These are phyloP conservation scores for Apteryx owenii DNA, from an alignment of 2,113 vertebrate genomes.

Conservation along the genomic window DNA sequence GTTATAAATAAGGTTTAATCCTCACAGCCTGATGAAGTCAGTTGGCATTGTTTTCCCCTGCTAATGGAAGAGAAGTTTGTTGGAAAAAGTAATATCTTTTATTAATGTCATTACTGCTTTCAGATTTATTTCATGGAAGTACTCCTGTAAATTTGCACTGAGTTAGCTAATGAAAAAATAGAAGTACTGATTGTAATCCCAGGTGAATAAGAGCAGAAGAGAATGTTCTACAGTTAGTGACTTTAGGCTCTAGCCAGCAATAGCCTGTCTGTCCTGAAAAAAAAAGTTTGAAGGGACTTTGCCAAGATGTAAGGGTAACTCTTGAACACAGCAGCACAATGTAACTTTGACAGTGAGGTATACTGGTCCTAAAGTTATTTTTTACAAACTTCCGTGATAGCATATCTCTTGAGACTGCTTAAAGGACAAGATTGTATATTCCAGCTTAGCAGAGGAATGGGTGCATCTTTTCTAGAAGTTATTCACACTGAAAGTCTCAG, in stretches of 20 bases:
- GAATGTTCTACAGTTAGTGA: neutral
- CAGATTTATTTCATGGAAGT: constrained; percentile 6
- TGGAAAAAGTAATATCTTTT: neutral
- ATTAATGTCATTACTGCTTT: constrained; percentile 9
- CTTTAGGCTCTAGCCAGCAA: neutral
- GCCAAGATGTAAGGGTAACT: neutral
- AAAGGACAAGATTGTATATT: neutral
- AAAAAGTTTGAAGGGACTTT: neutral
- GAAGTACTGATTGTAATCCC: neutral
- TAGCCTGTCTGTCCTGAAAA: neutral
- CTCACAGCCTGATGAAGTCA: neutral
- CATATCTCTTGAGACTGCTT: neutral
- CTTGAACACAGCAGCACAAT: neutral
- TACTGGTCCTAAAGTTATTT: neutral
- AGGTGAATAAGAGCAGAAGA: neutral
- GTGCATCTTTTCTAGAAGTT: neutral
- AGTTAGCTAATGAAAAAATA: constrained; percentile 3
- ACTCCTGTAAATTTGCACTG: neutral
- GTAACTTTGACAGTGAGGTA: neutral
- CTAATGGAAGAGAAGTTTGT: neutral
- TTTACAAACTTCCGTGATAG: neutral
- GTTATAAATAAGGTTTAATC: neutral
- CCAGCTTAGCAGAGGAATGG: neutral
- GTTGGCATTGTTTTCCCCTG: neutral
- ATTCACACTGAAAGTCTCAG: neutral